These are phyloP conservation scores for Macaria notata DNA, from an alignment of 2,888 invertebrate species.

Conservation along the genomic window DNA sequence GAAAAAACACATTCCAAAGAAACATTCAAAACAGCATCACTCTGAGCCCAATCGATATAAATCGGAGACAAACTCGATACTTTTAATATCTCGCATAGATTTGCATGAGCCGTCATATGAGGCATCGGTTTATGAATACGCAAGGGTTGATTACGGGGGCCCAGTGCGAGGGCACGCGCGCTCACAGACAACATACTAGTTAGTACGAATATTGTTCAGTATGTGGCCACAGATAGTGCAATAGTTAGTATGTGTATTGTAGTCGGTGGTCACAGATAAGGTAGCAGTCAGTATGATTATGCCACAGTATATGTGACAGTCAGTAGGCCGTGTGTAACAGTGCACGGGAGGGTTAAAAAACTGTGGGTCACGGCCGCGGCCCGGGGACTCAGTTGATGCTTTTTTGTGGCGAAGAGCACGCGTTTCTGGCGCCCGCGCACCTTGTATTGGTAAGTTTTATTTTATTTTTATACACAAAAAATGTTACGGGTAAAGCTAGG, in stretches of 20 bases:
- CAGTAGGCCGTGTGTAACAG: constrained; percentile 1
- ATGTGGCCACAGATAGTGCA: constrained; percentile 2
- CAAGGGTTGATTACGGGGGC: constrained; percentile 66
- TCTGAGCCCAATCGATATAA: constrained; percentile 15
- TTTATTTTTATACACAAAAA: constrained; percentile 12
- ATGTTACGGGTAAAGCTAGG: no score
- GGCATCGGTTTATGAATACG: constrained; percentile 68
- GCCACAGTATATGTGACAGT: constrained; percentile 25
- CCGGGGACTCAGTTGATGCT: constrained; percentile 55
- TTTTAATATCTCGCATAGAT: constrained; percentile 25
- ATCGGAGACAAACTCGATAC: constrained; percentile 20
- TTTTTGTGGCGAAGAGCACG: constrained; percentile 59
- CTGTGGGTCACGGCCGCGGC: constrained; percentile 65
- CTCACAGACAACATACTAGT: constrained; percentile 18
- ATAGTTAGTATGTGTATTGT: constrained; percentile 27
- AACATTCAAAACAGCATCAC: not conserved
- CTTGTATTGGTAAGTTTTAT: constrained; percentile 42
- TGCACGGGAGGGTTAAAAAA: constrained; percentile 56
- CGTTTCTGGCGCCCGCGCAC: constrained; percentile 58
- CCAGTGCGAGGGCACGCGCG: constrained; percentile 56
- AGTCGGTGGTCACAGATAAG: not conserved
- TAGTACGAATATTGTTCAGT: not conserved
- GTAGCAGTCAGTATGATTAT: constrained; percentile 31
- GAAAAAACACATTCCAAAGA: not conserved
- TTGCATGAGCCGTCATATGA: constrained; percentile 42